These are phyloP conservation scores for Pseudomyrmex sp. DNA, from an alignment of 1,140 invertebrate species.

Conservation along the genomic window DNA sequence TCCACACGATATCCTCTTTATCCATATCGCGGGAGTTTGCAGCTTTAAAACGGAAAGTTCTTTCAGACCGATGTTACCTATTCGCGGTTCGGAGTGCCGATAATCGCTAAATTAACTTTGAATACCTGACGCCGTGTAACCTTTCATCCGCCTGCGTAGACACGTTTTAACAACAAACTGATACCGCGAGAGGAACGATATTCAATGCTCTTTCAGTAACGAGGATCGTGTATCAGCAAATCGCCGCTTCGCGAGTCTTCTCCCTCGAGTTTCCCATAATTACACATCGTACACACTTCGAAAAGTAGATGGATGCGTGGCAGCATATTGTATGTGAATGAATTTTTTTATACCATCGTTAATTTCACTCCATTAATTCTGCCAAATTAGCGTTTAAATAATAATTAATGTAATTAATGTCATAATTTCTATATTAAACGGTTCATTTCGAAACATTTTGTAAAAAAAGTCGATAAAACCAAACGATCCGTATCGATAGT, in stretches of 20 bases:
- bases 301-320: slow-evolving; percentile 41
- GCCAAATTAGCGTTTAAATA: slow-evolving; percentile 29
- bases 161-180: slow-evolving; percentile 74
- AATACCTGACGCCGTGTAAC: slow-evolving; percentile 66
- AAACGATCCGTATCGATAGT: too few species aligned
- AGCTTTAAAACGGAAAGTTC: slow-evolving; percentile 62
- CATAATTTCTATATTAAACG: neutral
- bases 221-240: slow-evolving; percentile 61
- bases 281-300: slow-evolving; percentile 59
- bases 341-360: slow-evolving; percentile 28
- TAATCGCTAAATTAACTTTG: slow-evolving; percentile 77
- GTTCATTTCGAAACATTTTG: too few species aligned
- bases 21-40: slow-evolving; percentile 54
- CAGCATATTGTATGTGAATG: neutral
- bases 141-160: slow-evolving; percentile 62
- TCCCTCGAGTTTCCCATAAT: slow-evolving; percentile 57
- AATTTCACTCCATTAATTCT: slow-evolving; percentile 20
- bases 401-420: neutral
- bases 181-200: slow-evolving; percentile 57
- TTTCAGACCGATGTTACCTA: slow-evolving; percentile 58
- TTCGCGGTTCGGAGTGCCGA: slow-evolving; percentile 68
- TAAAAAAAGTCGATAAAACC: neutral
- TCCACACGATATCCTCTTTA: slow-evolving; percentile 59
- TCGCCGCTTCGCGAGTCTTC: slow-evolving; percentile 47
- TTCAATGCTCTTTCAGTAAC: slow-evolving; percentile 52